phyloP scores from a whole-genome alignment of 2,113 vertebrate genomes.

The Scomber colias region DNA sequence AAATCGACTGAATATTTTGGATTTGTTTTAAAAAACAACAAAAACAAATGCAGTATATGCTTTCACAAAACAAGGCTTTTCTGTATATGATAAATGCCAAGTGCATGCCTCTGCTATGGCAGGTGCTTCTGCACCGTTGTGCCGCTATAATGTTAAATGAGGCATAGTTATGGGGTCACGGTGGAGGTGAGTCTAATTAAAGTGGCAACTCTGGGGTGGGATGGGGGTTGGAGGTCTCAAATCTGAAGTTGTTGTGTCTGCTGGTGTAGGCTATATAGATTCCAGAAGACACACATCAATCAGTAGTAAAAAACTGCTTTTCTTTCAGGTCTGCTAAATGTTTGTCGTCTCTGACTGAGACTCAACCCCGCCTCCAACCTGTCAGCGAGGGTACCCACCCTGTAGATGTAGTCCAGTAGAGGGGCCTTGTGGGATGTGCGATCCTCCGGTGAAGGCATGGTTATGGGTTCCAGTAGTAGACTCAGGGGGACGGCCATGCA shows the following conservation, averaged over 20 bases:
- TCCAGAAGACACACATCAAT: constrained; percentile 3
- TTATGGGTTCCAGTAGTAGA: constrained; percentile 91
- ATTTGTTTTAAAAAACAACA: constrained; percentile 4
- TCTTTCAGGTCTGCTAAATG: not conserved
- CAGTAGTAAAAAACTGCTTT: not conserved
- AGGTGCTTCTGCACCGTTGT: constrained; percentile 14
- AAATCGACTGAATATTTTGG: constrained; percentile 43
- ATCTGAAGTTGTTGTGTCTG: constrained; percentile 46
- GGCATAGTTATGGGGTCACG: constrained; percentile 59
- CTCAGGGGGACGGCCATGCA: constrained; percentile 94
- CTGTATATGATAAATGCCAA: constrained; percentile 23
- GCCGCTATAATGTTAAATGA: constrained; percentile 66
- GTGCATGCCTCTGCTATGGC: not conserved
- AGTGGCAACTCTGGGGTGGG: constrained; percentile 46
- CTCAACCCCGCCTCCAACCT: not conserved
- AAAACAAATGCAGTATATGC: constrained; percentile 23
- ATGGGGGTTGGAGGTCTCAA: constrained; percentile 33
- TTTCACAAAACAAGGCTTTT: constrained; percentile 15
- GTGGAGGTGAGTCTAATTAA: constrained; percentile 73
- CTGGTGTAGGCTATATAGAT: not conserved
- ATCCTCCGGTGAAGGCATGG: constrained; percentile 88
- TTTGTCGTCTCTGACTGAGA: not conserved
- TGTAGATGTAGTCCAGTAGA: constrained; percentile 96
- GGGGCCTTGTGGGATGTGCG: constrained; percentile 87
- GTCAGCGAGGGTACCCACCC: constrained; percentile 85